Evolutionary conservation across 1,140 invertebrate genomes (phyloP).

Genomic region (Mya arenaria): DNA sequence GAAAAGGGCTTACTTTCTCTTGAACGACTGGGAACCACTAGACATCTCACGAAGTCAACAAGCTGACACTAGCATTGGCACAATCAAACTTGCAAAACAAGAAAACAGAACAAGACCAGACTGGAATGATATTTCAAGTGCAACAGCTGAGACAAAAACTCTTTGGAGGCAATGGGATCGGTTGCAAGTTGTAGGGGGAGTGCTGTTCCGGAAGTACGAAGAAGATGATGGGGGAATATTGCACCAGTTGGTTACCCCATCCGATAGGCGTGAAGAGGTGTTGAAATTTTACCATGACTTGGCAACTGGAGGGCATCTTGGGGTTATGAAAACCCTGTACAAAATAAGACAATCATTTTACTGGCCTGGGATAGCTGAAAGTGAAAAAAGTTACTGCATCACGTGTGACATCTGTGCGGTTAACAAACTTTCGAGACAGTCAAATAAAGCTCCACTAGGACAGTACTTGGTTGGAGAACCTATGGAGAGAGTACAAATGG

Average conservation of each 20-base stretch:
- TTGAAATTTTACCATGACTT: not conserved
- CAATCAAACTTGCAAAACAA: not conserved
- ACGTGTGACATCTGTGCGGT: conserved; percentile 4
- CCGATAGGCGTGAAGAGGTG: not conserved
- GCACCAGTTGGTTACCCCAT: not conserved
- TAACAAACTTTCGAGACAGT: not conserved
- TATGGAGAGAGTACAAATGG: conserved; percentile 27
- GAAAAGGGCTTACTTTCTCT: no score
- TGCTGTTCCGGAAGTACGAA: not conserved
- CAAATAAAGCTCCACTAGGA: not conserved
- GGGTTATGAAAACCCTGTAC: not conserved
- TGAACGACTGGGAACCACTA: not conserved
- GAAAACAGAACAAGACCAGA: not conserved
- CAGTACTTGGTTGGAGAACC: not conserved
- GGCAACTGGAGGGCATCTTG: conserved; percentile 3
- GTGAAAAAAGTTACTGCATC: not conserved
- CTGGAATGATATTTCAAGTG: not conserved
- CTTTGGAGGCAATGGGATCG: conserved; percentile 4
- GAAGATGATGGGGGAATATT: not conserved
- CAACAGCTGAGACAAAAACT: not conserved
- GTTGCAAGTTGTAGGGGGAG: not conserved
- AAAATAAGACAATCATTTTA: not conserved
- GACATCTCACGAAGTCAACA: not conserved
- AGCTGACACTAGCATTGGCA: not conserved
- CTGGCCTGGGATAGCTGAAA: not conserved